Base-by-base conservation (phyloP, 2,797 vertebrate genomes). In the Myotis pilosus region DNA sequence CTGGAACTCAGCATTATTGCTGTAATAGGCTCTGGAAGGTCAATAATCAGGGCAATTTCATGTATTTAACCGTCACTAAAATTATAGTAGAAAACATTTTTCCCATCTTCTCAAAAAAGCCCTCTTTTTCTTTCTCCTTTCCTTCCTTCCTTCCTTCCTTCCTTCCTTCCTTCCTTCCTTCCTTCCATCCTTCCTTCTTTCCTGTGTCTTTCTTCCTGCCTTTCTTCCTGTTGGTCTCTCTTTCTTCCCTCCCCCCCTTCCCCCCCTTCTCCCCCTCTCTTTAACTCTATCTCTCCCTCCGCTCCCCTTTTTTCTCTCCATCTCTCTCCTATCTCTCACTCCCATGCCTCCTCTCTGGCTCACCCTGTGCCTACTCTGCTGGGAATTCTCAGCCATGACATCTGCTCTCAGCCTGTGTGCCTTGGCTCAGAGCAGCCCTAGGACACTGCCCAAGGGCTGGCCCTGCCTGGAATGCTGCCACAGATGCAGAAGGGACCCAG, bases 101-200 rank as follows among this genome's bases (percentile, higher is more conserved):
- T 12, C 38, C 47, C 33, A 68, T 72, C 92, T 90, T 60, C 38
- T 80, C 47, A 36, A 36, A 25, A 92, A 87, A 91, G 41, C 4
- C 28, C 9, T 62, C 11, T 3, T 22, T 10, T 25, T 47, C 4
- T 62, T 12, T 62, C 30, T 62, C 60, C 30, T 11, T 9, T 44
- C 33, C 16, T 38, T 51, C 33, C 25, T 15, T 17, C 33, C 12
- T 44, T 3, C 33, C 8, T 72, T 53, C 62, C 51, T n/a, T 3
- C 25, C 5, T 8, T 16, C 33, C 6, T 76, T 20, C 74, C 8
- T 2, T 13, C 23, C 15, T 30, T 2, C 15, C 19, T 57, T 44
- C 9, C 28, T 13, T 30, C 30, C 5, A 44, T 74, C 53, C 8
- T 82, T 36, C 9, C 36, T 55, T 9, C 33, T 25, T 15, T 23